Conservation (phyloP, 2,888 invertebrate genomes). For the Athalia cordata region DNA sequence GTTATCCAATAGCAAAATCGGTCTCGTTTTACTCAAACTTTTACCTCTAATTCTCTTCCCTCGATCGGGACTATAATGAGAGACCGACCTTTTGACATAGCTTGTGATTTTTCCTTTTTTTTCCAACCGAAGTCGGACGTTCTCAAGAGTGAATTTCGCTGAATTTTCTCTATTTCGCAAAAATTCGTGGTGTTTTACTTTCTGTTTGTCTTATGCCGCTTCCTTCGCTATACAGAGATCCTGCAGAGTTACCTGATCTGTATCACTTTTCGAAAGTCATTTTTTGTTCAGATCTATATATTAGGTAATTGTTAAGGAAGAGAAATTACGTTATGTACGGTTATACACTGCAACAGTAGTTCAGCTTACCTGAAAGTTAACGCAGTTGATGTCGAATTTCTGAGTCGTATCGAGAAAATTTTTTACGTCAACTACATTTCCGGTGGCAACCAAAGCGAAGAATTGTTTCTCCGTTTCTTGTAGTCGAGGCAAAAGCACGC, state of each 20-base stretch:
- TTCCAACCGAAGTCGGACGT: not conserved
- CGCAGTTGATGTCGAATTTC: conserved; percentile 77
- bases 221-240: too few species aligned
- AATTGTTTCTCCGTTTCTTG: conserved; percentile 75
- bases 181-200: too few species aligned
- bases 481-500: conserved; percentile 76
- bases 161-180: too few species aligned
- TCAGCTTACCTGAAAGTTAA: conserved; percentile 75
- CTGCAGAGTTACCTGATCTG: too few species aligned
- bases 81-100: conserved; percentile 18
- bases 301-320: not conserved
- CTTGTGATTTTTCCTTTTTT: not conserved
- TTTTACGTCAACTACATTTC: conserved; percentile 73
- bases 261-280: too few species aligned
- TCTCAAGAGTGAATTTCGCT: too few species aligned
- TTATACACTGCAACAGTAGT: not conserved
- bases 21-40: conserved; percentile 20
- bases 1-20: conserved; percentile 40
- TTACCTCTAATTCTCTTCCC: conserved; percentile 1
- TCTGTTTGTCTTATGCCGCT: too few species aligned
- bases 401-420: conserved; percentile 73
- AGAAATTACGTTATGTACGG: not conserved
- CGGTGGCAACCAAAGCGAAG: conserved; percentile 75
- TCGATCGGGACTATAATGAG: conserved; percentile 16
- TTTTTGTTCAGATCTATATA: too few species aligned